phyloP scores from a whole-genome alignment of 2,888 invertebrate species.

The Imbricaverruca yamaguchii region DNA sequence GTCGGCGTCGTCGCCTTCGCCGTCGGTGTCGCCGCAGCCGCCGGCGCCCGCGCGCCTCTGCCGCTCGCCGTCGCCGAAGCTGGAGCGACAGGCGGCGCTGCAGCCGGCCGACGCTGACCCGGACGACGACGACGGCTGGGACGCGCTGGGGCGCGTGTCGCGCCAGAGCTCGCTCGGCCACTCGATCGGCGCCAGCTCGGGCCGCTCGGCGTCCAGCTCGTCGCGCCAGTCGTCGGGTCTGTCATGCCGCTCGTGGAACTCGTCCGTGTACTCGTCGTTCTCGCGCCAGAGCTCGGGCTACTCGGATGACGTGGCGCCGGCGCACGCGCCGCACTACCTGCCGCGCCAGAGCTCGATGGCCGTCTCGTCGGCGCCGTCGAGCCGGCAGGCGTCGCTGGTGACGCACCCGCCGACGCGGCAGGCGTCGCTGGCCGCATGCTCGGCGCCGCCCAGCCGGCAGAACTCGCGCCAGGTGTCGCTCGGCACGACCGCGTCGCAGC shows the following conservation, averaged over 20 bases:
- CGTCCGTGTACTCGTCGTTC: constrained; percentile 4
- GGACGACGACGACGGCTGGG: constrained; percentile 27
- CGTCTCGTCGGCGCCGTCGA: constrained; percentile 32
- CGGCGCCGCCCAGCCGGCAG: constrained; percentile 49
- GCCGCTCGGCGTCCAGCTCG: constrained; percentile 29
- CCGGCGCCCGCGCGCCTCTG: constrained; percentile 40
- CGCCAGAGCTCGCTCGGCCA: constrained; percentile 29
- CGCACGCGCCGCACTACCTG: background rate
- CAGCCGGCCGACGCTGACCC: constrained; percentile 34
- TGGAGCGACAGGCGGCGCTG: constrained; percentile 57
- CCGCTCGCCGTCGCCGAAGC: constrained; percentile 54
- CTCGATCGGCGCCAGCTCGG: constrained; percentile 30
- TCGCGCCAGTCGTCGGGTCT: constrained; percentile 54
- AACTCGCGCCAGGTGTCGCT: constrained; percentile 51
- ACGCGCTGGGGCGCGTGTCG: constrained; percentile 31
- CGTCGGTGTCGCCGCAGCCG: constrained; percentile 44
- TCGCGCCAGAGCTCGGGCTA: constrained; percentile 38
- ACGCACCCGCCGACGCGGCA: constrained; percentile 45
- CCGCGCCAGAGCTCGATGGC: constrained; percentile 23
- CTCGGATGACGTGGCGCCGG: constrained; percentile 40
- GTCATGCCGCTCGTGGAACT: constrained; percentile 48
- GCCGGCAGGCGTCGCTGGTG: constrained; percentile 35
- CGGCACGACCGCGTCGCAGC: constrained; percentile 29
- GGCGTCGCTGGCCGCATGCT: constrained; percentile 53
- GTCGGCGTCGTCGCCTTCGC: constrained; percentile 35